Base-by-base conservation (phyloP, 2,113 vertebrate genomes). In the Corythaeola cristata region DNA sequence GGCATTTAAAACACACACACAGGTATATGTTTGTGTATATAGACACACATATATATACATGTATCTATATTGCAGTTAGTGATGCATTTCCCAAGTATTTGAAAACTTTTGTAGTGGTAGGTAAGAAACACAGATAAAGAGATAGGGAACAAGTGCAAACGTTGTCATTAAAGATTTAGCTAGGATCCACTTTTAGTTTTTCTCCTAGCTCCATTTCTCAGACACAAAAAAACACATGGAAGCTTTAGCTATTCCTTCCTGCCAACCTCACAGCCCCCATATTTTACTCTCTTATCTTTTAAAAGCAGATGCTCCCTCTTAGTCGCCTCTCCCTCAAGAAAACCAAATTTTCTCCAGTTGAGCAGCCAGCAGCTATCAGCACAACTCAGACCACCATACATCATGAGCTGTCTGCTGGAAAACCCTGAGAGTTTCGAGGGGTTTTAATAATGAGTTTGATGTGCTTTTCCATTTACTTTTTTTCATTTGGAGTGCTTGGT, bases 301-400 rank as follows among this genome's bases (percentile, higher is more conserved):
- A 35, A 76, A 52, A 91, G 44, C 90, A 97, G 96, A 89, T 79
- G 39, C 28, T 81, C 6, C 6, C 37, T 80, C 63, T 72, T 66
- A 74, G 52, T 67, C 10, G 44, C 47, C 49, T 85, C 44, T 55
- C 62, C 14, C 26, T 87, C 53, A 82, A 90, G 80, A 84, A 95
- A 92, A 68, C n/a, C 6, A 33, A 41, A 85, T 92, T 75, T 93
- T 92, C 53, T 75, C 16, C 28, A 69, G 69, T 2, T n/a, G 58
- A 94, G 60, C 69, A 88, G 78, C 47, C 64, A 64, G 56, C 68
- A 72, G 73, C 86, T 96, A 91, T 94, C 87, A 84, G 84, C 76
- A 72, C 26, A 50, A 35, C 28, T 92, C 95, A 95, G 89, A 63
- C 80, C 89, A 90, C 20, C 26, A 33, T 35, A 67, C 60, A 67